Base-by-base conservation (phyloP, 2,113 vertebrate genomes). In the Melospiza georgiana region DNA sequence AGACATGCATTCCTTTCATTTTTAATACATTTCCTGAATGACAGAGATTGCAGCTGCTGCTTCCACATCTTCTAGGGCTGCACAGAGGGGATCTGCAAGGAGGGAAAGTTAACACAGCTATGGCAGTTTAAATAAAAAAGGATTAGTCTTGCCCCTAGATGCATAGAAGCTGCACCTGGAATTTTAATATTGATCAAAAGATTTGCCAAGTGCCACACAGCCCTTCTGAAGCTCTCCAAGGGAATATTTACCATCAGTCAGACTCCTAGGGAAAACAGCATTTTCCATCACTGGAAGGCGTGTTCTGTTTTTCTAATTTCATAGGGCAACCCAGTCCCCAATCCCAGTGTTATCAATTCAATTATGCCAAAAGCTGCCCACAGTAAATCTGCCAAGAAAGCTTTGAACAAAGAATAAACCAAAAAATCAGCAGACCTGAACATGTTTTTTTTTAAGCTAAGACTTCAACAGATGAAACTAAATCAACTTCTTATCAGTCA, bases 131-230 rank as follows among this genome's bases (percentile, higher is more conserved):
- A 87, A 88, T 79, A 31, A 86, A 81, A 77, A 78, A 57, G 52
- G 62, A 87, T 81, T 68, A 51, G 30, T 46, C 41, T 72, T 68
- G 33, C 46, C 46, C 20, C 75, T 80, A 30, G 33, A 65, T 59
- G 41, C 54, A 46, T 30, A n/a, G 75, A 93, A 61, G 10, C n/a
- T 73, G 39, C 37, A 91, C 48, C 35, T 87, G 54, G 51, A 93
- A 75, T 94, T 87, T 93, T 67, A 94, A 84, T 63, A 71, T 9
- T 46, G 28, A 88, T 90, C 59, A 89, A 83, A 94, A 66, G 80
- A 73, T 52, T 69, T 93, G 39, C 59, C 73, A 81, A 43, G n/a
- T 90, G 83, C 51, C 43, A 94, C 27, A 44, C 28, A 75, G 52
- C 20, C 41, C 39, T 77, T 52, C 41, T 94, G 55, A 68, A 69